These are phyloP conservation scores for Periparus ater DNA, from an alignment of 2,797 vertebrate genomes.

Conservation along the genomic window DNA sequence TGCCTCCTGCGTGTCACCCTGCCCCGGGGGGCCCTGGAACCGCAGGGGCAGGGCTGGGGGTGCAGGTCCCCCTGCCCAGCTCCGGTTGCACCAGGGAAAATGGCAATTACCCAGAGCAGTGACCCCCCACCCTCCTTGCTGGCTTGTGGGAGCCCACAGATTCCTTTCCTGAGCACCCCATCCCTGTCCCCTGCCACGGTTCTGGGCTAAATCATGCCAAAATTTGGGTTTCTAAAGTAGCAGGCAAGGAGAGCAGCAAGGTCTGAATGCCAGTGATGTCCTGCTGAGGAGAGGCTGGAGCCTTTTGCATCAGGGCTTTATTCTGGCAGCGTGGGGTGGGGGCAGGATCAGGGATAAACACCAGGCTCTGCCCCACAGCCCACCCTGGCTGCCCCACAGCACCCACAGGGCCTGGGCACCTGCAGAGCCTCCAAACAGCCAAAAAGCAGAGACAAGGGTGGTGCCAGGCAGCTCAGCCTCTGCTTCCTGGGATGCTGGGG, in stretches of 20 bases:
- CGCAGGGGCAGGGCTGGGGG: neutral
- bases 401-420: neutral
- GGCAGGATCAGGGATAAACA: neutral
- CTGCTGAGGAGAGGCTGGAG: neutral
- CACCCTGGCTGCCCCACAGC: neutral
- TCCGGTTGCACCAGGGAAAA: accelerated
- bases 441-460: neutral
- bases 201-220: neutral
- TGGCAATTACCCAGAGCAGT: accelerated
- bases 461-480: neutral
- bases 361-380: neutral
- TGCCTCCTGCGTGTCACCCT: conserved; percentile 7
- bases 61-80: neutral
- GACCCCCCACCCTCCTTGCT: accelerated
- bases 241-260: neutral
- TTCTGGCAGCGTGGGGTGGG: accelerated
- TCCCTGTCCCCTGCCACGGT: neutral
- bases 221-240: neutral
- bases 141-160: neutral
- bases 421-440: accelerated
- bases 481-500: neutral
- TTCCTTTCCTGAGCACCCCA: neutral
- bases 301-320: neutral
- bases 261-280: neutral
- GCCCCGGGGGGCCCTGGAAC: conserved; percentile 12